A percentile compares a stretch with the other conserved stretches of the same genome.
Conservation (phyloP, 1,140 invertebrate species). For the Wiebesia pumilae region DNA sequence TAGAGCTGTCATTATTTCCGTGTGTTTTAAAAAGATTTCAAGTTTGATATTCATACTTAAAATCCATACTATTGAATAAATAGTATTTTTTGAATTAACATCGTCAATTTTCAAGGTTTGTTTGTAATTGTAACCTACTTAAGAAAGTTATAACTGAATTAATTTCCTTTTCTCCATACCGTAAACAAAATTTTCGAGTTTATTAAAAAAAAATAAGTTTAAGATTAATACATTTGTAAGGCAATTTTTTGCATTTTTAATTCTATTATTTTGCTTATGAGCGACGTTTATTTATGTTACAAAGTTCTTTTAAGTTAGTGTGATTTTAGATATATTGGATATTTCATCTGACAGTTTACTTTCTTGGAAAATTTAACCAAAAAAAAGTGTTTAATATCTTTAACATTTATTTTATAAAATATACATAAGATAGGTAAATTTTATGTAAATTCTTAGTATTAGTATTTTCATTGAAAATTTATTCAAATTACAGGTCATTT, state of each 20-base stretch:
- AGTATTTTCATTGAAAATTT: neutral
- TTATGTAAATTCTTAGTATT: too few species aligned
- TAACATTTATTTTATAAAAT: too few species aligned
- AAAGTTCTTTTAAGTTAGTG: neutral
- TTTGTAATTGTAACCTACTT: neutral
- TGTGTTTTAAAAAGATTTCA: neutral
- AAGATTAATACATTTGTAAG: neutral
- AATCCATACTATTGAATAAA: neutral
- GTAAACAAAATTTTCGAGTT: constrained; percentile 32
- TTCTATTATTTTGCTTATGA: neutral
- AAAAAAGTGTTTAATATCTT: too few species aligned
- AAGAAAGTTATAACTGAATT: neutral
- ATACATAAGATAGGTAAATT: too few species aligned
- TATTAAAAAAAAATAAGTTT: neutral
- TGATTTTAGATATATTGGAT: neutral
- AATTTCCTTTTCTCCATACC: neutral
- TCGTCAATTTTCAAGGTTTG: constrained; percentile 15
- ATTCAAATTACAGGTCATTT: neutral
- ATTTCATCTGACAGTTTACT: neutral
- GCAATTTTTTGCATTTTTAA: neutral
- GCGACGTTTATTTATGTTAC: neutral
- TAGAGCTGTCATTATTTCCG: neutral
- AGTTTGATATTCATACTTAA: neutral
- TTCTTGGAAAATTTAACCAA: too few species aligned
- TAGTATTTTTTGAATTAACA: neutral